These are phyloP conservation scores for Hecatera dysodea DNA, from an alignment of 2,888 invertebrate species.

Conservation along the genomic window DNA sequence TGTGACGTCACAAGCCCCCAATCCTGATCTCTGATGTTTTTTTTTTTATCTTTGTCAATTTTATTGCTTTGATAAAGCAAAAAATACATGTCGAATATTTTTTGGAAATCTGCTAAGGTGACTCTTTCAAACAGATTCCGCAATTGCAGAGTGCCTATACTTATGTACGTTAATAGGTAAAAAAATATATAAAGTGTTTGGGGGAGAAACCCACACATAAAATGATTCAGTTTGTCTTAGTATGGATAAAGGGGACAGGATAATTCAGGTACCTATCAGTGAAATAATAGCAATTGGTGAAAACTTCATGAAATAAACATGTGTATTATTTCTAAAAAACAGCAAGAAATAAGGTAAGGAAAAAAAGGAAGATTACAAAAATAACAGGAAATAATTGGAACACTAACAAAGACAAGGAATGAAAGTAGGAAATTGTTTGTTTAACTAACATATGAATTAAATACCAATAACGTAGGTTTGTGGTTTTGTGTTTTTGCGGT, in stretches of 20 bases:
- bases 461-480: constrained; percentile 6
- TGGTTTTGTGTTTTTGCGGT: constrained; percentile 43
- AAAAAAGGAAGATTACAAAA: neutral
- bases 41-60: no score
- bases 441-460: neutral
- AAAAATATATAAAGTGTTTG: neutral
- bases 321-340: no score
- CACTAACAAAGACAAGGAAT: neutral
- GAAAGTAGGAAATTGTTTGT: neutral
- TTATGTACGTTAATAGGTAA: constrained; percentile 4
- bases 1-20: no score
- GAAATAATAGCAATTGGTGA: neutral
- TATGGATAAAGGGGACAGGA: constrained; percentile 3
- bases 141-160: neutral
- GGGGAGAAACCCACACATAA: constrained; percentile 17
- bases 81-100: no score
- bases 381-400: no score
- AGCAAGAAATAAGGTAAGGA: no score
- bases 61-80: no score
- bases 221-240: constrained; percentile 13
- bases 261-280: neutral
- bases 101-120: no score
- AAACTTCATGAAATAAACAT: neutral
- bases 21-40: no score
- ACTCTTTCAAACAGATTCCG: no score